Percentiles rank a stretch among this genome's conserved stretches.
These are phyloP conservation scores for Paracanthobrama guichenoti DNA, from an alignment of 2,113 vertebrate genomes.

Conservation along the genomic window DNA sequence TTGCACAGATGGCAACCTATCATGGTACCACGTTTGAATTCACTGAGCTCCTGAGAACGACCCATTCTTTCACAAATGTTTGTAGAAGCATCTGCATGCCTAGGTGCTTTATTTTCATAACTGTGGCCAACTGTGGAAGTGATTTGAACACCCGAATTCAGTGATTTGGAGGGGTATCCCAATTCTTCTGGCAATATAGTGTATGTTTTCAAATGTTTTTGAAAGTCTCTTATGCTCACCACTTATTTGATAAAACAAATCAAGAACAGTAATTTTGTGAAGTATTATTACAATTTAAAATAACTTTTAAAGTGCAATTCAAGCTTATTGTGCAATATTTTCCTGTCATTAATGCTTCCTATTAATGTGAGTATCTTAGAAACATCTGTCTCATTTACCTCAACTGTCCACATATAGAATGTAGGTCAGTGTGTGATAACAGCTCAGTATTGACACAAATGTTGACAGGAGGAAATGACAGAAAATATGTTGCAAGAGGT, in stretches of 20 bases:
- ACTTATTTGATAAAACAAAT: neutral
- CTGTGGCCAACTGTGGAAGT: no score
- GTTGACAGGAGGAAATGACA: neutral
- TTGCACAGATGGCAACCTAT: no score
- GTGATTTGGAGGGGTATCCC: no score
- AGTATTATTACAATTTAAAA: no score
- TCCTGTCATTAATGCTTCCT: neutral
- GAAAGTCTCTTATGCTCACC: neutral
- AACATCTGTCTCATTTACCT: slow-evolving; percentile 2
- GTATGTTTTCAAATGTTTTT: neutral
- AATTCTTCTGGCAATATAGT: no score
- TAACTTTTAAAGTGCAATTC: neutral
- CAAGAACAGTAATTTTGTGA: no score
- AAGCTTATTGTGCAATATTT: slow-evolving; percentile 11
- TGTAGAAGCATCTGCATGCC: no score
- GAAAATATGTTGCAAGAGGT: neutral
- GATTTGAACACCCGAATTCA: no score
- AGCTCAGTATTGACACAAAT: slow-evolving; percentile 5
- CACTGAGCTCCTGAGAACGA: no score
- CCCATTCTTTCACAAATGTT: no score
- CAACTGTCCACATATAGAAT: slow-evolving; percentile 32
- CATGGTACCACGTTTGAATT: no score
- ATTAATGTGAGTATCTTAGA: slow-evolving; percentile 15
- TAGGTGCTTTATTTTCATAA: no score
- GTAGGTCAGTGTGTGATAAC: slow-evolving; percentile 54